phyloP scores from a whole-genome alignment of 2,888 invertebrate genomes.

The Argyresthia albistria region DNA sequence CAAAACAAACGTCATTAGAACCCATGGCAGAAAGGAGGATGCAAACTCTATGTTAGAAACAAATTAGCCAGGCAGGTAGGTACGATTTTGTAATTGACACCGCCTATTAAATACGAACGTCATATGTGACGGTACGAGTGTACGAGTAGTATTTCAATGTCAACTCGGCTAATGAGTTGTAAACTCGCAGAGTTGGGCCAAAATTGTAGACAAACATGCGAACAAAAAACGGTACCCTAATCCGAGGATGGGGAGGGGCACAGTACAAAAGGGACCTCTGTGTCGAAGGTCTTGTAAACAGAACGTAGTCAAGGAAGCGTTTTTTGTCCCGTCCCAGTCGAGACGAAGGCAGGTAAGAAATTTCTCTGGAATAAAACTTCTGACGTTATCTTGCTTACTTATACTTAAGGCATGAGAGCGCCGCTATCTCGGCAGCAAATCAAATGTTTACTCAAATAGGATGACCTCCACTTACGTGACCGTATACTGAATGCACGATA shows the following conservation, averaged over 20 bases:
- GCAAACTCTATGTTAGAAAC: too few relatives aligned
- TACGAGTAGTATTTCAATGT: too few relatives aligned
- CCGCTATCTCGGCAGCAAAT: conserved; percentile 9
- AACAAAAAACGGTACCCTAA: conserved; percentile 51
- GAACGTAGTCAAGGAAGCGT: conserved; percentile 52
- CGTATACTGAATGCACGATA: neutral
- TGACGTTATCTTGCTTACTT: conserved; percentile 47
- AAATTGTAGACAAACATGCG: conserved; percentile 33
- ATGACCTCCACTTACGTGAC: conserved; percentile 21
- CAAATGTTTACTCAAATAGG: conserved; percentile 60
- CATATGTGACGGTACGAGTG: too few relatives aligned
- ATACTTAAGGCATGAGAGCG: conserved; percentile 8
- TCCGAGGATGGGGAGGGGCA: conserved; percentile 25
- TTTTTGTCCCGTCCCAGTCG: conserved; percentile 31
- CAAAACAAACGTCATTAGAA: too few relatives aligned
- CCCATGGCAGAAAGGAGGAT: too few relatives aligned
- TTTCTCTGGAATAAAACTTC: neutral
- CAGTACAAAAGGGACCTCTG: conserved; percentile 44
- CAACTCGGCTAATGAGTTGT: conserved; percentile 18
- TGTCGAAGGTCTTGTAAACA: conserved; percentile 68
- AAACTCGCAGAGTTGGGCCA: conserved; percentile 23
- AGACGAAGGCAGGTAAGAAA: too few relatives aligned
- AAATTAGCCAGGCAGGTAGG: too few relatives aligned
- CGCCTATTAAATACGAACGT: too few relatives aligned
- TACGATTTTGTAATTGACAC: too few relatives aligned